A percentile compares a stretch with the other conserved stretches of the same genome.
Evolutionary conservation across 2,888 invertebrate genomes (phyloP).

Genomic region (Galerucella nymphaeae): DNA sequence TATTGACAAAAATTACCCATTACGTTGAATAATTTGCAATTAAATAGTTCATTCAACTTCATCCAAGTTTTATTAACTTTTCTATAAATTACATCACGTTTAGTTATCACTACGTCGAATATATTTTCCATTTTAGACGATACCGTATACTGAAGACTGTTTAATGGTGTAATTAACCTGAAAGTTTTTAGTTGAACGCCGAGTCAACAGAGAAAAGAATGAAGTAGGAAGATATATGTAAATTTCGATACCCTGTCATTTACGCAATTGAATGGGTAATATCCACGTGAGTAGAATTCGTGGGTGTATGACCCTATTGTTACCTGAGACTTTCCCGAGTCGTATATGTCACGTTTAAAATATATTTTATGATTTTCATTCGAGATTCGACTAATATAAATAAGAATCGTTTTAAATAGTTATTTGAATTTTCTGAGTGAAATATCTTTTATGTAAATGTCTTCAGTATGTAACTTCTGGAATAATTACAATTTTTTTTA

Average conservation of each 20-base stretch:
- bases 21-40: too few relatives aligned
- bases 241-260: constrained; percentile 36
- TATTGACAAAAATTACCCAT: too few relatives aligned
- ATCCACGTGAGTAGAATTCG: constrained; percentile 52
- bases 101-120: neutral
- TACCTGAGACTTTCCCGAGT: constrained; percentile 45
- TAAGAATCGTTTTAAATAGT: neutral
- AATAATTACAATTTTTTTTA: too few relatives aligned
- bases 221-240: constrained; percentile 46
- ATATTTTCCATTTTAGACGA: constrained; percentile 19
- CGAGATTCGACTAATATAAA: neutral
- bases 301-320: constrained; percentile 57
- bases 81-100: neutral
- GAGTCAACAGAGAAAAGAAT: constrained; percentile 36
- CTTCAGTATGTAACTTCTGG: too few relatives aligned
- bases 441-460: neutral
- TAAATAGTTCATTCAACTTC: too few relatives aligned
- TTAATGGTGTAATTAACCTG: constrained; percentile 40
- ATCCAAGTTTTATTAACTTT: neutral
- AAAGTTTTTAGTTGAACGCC: constrained; percentile 28
- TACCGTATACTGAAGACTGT: constrained; percentile 5
- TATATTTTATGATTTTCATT: neutral
- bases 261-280: constrained; percentile 56
- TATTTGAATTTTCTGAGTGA: neutral
- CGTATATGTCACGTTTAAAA: neutral